Evolutionary conservation across 2,113 vertebrate species (phyloP).

Genomic region (Xenopus laevis): DNA sequence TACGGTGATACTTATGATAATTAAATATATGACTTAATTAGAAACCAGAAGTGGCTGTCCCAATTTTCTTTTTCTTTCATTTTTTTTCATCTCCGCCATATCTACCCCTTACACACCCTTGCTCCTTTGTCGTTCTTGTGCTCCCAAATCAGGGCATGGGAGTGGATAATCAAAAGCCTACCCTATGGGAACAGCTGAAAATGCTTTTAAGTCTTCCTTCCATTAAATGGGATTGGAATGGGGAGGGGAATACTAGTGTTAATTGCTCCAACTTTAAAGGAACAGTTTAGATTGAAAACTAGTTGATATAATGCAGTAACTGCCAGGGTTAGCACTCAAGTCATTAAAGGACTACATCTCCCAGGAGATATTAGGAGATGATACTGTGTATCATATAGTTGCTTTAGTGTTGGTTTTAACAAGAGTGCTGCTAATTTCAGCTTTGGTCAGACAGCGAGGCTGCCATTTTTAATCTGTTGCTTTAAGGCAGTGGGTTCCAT

Average conservation of each 20-base stretch:
- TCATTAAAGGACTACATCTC: background rate
- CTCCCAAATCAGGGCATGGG: conserved; percentile 11
- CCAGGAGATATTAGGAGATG: too few species aligned
- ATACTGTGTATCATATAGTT: too few species aligned
- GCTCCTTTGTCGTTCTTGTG: conserved; percentile 14
- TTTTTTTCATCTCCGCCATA: conserved; percentile 19
- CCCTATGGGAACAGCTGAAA: conserved; percentile 9
- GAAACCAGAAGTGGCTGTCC: conserved; percentile 27
- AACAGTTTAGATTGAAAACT: background rate
- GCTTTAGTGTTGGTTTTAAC: too few species aligned
- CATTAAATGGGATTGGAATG: conserved; percentile 31
- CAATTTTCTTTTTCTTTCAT: background rate
- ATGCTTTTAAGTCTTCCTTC: conserved; percentile 17
- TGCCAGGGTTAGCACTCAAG: background rate
- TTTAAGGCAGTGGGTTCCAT: too few species aligned
- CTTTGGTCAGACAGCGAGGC: too few species aligned
- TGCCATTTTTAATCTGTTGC: too few species aligned
- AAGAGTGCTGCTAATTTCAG: too few species aligned
- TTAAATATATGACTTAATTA: conserved; percentile 44
- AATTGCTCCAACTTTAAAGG: conserved; percentile 17
- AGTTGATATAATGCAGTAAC: too few species aligned
- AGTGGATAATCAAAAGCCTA: conserved; percentile 18
- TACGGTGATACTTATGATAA: conserved; percentile 37
- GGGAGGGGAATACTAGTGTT: background rate
- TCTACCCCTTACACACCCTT: conserved; percentile 32